Conservation (phyloP, 2,797 vertebrate species). For the Spinus pinus region DNA sequence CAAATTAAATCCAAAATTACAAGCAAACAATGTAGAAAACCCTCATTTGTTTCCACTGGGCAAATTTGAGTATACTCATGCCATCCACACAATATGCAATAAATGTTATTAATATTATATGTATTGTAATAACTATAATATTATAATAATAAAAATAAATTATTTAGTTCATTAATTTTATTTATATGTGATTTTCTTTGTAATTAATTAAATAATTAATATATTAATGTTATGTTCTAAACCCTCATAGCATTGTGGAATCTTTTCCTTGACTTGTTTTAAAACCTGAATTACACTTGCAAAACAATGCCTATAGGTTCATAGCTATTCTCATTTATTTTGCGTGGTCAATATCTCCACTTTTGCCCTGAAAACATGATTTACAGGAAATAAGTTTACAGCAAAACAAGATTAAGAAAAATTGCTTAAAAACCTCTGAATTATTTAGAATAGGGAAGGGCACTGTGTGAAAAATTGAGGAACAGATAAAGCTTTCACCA, state of each 20-base stretch:
- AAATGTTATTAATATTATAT: too few species aligned
- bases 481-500: not conserved
- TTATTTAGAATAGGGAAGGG: not conserved
- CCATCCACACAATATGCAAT: too few species aligned
- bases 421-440: not conserved
- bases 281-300: not conserved
- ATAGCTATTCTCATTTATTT: not conserved
- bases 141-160: fast-evolving
- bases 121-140: too few species aligned
- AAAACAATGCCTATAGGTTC: not conserved
- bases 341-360: not conserved
- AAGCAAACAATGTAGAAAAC: not conserved
- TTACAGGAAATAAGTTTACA: not conserved
- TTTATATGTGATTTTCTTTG: not conserved
- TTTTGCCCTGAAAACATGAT: not conserved
- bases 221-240: not conserved
- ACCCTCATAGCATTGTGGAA: not conserved
- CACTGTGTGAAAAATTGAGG: not conserved
- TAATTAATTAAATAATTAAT: not conserved
- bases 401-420: not conserved
- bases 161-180: not conserved
- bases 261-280: not conserved
- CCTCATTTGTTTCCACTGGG: not conserved
- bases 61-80: not conserved
- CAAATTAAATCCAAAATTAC: not conserved